Percentiles rank a stretch among this genome's conserved stretches.
Evolutionary conservation across 2,797 vertebrate species (phyloP).

Genomic region (Orestias chungarensis): DNA sequence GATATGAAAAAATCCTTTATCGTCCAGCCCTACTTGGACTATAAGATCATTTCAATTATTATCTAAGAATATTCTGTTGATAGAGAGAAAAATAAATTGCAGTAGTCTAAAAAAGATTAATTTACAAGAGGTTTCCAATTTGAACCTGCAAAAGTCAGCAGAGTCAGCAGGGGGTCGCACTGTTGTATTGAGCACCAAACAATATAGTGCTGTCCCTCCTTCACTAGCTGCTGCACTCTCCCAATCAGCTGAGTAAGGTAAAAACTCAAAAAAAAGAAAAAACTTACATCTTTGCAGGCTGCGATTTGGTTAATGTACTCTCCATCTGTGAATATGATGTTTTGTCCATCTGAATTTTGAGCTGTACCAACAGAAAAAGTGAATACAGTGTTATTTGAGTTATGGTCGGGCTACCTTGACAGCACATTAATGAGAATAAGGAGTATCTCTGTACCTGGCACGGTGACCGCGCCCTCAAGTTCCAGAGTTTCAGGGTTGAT

Average conservation of each 20-base stretch:
- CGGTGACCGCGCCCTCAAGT: conserved; percentile 90
- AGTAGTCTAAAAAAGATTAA: neutral
- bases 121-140: neutral
- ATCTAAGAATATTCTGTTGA: neutral
- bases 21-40: conserved; percentile 6
- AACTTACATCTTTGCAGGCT: conserved; percentile 96
- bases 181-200: neutral
- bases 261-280: neutral
- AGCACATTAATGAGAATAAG: neutral
- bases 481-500: conserved; percentile 99
- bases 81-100: neutral
- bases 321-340: conserved; percentile 97
- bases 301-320: conserved; percentile 99
- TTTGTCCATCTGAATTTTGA: conserved; percentile 94
- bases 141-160: too few relatives aligned
- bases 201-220: neutral
- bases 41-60: neutral
- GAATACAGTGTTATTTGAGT: neutral
- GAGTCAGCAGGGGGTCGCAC: too few relatives aligned
- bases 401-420: neutral
- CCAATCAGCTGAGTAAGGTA: neutral
- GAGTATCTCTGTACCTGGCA: conserved; percentile 85
- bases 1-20: too few relatives aligned
- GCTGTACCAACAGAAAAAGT: conserved; percentile 74
- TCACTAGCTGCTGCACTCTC: neutral